Base-by-base conservation (phyloP, 2,113 vertebrate genomes). In the Apistogramma diplotaenia region DNA sequence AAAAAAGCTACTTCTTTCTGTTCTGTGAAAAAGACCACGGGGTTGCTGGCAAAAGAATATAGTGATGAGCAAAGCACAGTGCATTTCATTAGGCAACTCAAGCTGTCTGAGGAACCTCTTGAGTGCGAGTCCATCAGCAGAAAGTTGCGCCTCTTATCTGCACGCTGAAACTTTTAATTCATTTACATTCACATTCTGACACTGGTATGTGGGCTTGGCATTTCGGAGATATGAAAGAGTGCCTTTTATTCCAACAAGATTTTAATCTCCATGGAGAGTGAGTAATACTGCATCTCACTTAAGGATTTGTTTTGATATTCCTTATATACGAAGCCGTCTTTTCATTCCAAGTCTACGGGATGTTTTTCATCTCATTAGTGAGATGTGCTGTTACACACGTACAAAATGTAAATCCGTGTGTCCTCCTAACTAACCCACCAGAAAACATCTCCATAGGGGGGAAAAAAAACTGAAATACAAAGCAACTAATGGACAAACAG, bases 111-210 rank as follows among this genome's bases (percentile, higher is more conserved):
- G 65, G 84, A 80, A 76, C 27, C 21, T 79, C 65, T 33, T 76
- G 75, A 89, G 85, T 90, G 85, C 76, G 35, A 74, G 65, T 86
- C 59, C 78, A 87, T 89, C 83, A 87, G 74, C 83, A 81, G 55
- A 10, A 40, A 83, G 74, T 73, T 56, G 67, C 35, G 60, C 55
- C 85, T 85, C 83, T 77, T 27, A 71, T 74, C 55, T 59, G 31
- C 55, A 57, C 58, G 76, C 51, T 75, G 80, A 81, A 87, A 87
- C 49, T 62, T 89, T 76, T 82, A 59, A 35, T 91, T 87, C 12
- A 83, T 87, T 86, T 84, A 79, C 60, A 89, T 80, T 83, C 65
- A 79, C 61, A 87, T 74, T 84, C 43, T 76, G 56, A 85, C 65
- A 72, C 49, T 49, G 31, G 53, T 71, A 65, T 58, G 74, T 80